These are phyloP conservation scores for Pheosia tremula DNA, from an alignment of 2,888 invertebrate species.

Conservation along the genomic window DNA sequence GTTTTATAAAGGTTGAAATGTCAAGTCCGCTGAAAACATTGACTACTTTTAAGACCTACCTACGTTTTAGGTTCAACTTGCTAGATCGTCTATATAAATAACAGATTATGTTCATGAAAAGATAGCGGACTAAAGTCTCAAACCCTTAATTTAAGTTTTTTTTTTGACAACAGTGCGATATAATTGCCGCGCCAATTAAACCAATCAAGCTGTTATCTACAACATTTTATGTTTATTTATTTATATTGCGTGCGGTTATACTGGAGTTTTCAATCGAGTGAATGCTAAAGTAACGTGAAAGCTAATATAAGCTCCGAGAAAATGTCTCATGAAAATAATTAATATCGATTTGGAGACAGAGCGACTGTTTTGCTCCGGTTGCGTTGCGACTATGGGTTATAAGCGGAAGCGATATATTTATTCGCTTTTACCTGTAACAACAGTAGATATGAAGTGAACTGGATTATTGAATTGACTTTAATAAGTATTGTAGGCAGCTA, in stretches of 20 bases:
- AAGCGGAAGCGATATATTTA: constrained; percentile 10
- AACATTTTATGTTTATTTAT: neutral
- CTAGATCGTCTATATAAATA: too few relatives aligned
- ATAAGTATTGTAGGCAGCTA: too few relatives aligned
- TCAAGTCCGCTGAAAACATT: too few relatives aligned
- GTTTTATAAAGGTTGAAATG: too few relatives aligned
- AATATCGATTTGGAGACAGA: constrained; percentile 56
- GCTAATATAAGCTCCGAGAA: constrained; percentile 41
- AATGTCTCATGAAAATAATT: constrained; percentile 49
- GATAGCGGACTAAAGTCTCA: too few relatives aligned
- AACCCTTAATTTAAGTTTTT: too few relatives aligned
- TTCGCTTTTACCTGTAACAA: neutral
- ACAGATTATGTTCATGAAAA: too few relatives aligned
- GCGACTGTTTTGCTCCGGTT: constrained; percentile 47
- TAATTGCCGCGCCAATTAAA: neutral
- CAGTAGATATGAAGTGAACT: too few relatives aligned
- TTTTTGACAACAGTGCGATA: too few relatives aligned
- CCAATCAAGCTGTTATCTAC: neutral
- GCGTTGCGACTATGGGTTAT: constrained; percentile 25
- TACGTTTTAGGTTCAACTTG: too few relatives aligned
- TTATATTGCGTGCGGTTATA: neutral
- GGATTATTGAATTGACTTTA: too few relatives aligned
- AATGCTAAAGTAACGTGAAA: constrained; percentile 27
- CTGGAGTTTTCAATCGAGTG: constrained; percentile 1
- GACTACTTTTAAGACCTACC: too few relatives aligned